Evolutionary conservation across 2,888 invertebrate genomes (phyloP), one percentile per base, ranked within the genome.

Genomic region (Diplazon laetatorius): DNA sequence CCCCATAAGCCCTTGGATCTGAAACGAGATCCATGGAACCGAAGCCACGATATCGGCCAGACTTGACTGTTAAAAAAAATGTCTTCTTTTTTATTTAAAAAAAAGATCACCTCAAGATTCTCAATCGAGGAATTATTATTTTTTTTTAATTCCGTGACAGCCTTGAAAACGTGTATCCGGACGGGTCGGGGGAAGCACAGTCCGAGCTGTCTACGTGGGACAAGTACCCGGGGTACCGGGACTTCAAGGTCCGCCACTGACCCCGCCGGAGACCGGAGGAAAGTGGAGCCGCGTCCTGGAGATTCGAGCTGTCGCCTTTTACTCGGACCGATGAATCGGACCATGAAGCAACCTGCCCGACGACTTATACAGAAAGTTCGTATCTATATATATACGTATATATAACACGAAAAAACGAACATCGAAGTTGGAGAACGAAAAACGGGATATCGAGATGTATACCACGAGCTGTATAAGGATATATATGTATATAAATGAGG

Each of bases 241-340:
- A 62, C 76, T 69, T 81, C 81, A 82, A 82, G 82, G 82, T 82
- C 71, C 80, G 76, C 55, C 57, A 77, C 76, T 81, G 82, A 84
- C 82, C 81, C 82, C 81, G 82, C 80, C n/a, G n/a, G 80, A 82
- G 79, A 79, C 66, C 55, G 78, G 81, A 83, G 81, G 83, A 81
- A 84, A 83, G 83, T 81, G 39, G 71, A 73, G 30, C 39, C 73
- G 9, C 65, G 18, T 25, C 44, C 18, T 48, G 59, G 46, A 62
- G 55, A 63, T 59, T 44, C 69, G 37, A 44, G 50, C 25, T 44
- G 22, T 18, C 35, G 18, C 37, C 39, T 78, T 78, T 73, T 52
- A 65, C 73, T 71, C 44, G 63, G 22, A 55, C 39, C 63, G 74
- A 78, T 70, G 57, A 66, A 78, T 74, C 78, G 65, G 60, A 74